Base-by-base conservation (phyloP, 2,888 invertebrate genomes). In the Mycalesis mineus region DNA sequence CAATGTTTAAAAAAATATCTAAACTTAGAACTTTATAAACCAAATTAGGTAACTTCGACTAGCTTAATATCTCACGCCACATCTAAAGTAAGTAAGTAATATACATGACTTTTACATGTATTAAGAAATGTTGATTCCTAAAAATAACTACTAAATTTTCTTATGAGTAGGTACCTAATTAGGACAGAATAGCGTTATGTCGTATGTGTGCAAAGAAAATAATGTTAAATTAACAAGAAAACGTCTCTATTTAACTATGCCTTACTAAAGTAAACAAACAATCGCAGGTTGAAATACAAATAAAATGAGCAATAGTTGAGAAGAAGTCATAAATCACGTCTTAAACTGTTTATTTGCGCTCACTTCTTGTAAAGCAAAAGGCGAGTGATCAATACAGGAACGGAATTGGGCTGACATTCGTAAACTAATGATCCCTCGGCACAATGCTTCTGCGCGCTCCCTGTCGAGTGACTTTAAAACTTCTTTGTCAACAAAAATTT, bases 341-440 rank as follows among this genome's bases (percentile, higher is more conserved):
- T 64, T 68, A 74, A 79, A 77, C 75, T 88, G 85, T 88, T 88
- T 87, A 84, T 79, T 39, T 50, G 75, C 69, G 76, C 78, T 78
- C 73, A 78, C 80, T 82, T 84, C 80, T 81, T 83, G 84, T 85
- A 71, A 77, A 76, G 65, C 71, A 66, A 72, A 74, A 77, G 73
- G 80, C 75, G 74, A 74, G 74, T 77, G 75, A 78, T 79, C 72
- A 76, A 75, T 71, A 76, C 73, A 74, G 73, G 74, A 74, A 69
- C 73, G 77, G 71, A 77, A 73, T 76, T 70, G 72, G 72, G 71
- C 69, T 84, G 86, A 84, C 84, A 78, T 79, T 81, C 70, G 76
- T 79, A 82, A 82, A 86, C 86, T 88, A 89, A 89, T 88, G 87
- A 84, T 80, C 71, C 73, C 70, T 64, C 64, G 71, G 68, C 74